Conservation (phyloP, 2,888 invertebrate species). For the Pemphredon lugubris region DNA sequence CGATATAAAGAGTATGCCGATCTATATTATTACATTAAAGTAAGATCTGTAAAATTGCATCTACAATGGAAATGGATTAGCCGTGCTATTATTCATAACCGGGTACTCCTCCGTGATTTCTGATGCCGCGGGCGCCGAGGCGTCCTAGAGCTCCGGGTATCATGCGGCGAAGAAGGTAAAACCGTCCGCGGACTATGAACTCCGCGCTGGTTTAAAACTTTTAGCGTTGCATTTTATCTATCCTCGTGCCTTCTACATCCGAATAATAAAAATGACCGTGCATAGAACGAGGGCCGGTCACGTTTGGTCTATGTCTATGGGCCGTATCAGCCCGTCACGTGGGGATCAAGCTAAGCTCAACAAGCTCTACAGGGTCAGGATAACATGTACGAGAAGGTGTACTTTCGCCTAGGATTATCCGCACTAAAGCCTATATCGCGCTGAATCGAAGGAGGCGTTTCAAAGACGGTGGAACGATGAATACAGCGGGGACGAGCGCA, state of each 20-base stretch:
- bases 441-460: background rate
- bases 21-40: too few species aligned
- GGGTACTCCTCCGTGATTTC: slow-evolving; percentile 65
- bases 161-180: slow-evolving; percentile 66
- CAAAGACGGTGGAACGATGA: too few species aligned
- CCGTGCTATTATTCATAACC: background rate
- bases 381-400: slow-evolving; percentile 69
- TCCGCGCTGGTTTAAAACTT: slow-evolving; percentile 4
- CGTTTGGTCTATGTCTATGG: slow-evolving; percentile 51
- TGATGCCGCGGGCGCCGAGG: slow-evolving; percentile 76
- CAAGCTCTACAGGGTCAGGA: slow-evolving; percentile 71
- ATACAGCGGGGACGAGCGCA: too few species aligned
- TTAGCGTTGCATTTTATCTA: background rate
- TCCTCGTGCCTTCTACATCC: background rate
- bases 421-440: slow-evolving; percentile 62
- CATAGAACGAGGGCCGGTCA: slow-evolving; percentile 10
- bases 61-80: too few species aligned
- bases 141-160: slow-evolving; percentile 71
- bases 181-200: slow-evolving; percentile 2
- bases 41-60: too few species aligned
- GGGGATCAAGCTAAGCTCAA: slow-evolving; percentile 77
- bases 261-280: slow-evolving; percentile 15
- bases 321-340: slow-evolving; percentile 72
- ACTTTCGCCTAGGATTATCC: slow-evolving; percentile 74
- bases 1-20: too few species aligned